Percentiles rank a stretch among this genome's conserved stretches.
These are phyloP conservation scores for Macrophya annulata DNA, from an alignment of 2,888 invertebrate species.

Conservation along the genomic window DNA sequence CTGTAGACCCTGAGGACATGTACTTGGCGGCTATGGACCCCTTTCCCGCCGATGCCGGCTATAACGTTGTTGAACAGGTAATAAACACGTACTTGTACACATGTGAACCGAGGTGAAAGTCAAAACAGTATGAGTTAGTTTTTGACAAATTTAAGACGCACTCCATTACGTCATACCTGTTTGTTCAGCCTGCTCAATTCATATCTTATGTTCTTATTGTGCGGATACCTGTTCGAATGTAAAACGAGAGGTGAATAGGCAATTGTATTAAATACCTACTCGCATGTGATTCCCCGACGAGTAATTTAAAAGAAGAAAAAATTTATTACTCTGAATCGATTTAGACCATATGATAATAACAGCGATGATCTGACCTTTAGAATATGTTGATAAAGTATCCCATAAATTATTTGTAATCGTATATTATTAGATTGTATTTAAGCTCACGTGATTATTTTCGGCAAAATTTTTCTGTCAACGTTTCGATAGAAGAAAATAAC, in stretches of 20 bases:
- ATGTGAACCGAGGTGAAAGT: conserved; percentile 2
- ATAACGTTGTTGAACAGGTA: conserved; percentile 74
- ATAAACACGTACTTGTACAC: not conserved
- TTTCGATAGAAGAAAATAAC: not conserved
- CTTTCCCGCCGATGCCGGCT: conserved; percentile 69
- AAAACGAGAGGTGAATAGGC: conserved; percentile 5
- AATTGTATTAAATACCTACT: not conserved
- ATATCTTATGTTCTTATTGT: not conserved
- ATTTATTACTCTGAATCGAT: not conserved
- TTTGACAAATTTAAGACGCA: not conserved
- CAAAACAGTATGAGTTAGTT: conserved; percentile 12
- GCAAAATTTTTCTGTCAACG: not conserved
- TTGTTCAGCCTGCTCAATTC: not conserved
- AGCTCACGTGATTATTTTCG: not conserved
- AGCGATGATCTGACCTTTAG: not conserved
- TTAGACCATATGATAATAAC: conserved; percentile 19
- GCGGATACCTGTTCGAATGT: not conserved
- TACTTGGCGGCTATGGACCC: conserved; percentile 87
- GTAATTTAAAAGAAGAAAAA: not conserved
- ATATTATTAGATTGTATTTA: not conserved
- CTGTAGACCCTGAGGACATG: conserved; percentile 94
- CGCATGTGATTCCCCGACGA: conserved; percentile 1
- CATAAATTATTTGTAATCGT: not conserved
- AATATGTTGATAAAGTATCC: not conserved
- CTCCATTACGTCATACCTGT: conserved; percentile 5